phyloP scores from a whole-genome alignment of 1,140 invertebrate species.

The Drosophila asahinai region DNA sequence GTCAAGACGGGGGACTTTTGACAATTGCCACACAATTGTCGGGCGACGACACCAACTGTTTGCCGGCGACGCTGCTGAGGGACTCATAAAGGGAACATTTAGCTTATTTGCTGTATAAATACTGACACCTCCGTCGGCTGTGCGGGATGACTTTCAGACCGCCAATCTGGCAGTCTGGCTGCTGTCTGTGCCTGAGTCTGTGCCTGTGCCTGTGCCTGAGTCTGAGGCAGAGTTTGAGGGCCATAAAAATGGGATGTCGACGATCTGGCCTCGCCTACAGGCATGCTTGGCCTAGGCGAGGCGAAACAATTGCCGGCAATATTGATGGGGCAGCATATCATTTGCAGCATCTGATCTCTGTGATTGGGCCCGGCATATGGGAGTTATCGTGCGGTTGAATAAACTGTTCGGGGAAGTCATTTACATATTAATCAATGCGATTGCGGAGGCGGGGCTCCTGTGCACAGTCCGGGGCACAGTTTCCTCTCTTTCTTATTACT shows the following conservation, averaged over 20 bases:
- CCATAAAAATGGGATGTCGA: conserved; percentile 61
- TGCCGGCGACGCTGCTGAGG: conserved; percentile 45
- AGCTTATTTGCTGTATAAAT: conserved; percentile 82
- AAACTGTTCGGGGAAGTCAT: conserved; percentile 33
- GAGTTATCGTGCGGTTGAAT: conserved; percentile 29
- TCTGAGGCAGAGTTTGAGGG: conserved; percentile 11
- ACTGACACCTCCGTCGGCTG: conserved; percentile 68
- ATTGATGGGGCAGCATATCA: conserved; percentile 50
- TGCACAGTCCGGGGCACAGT: too few species aligned
- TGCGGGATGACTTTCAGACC: conserved; percentile 34
- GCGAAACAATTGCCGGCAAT: conserved; percentile 49
- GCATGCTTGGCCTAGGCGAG: conserved; percentile 34
- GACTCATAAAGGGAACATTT: conserved; percentile 79
- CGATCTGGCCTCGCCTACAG: conserved; percentile 47
- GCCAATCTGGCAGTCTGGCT: conserved; percentile 18
- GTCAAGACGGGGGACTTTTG: conserved; percentile 75
- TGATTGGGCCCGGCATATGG: conserved; percentile 49
- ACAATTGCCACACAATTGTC: conserved; percentile 82
- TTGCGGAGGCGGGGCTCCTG: neutral
- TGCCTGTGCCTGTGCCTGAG: neutral
- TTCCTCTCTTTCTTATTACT: conserved; percentile 4
- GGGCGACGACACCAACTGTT: conserved; percentile 45
- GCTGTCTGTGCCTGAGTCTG: conserved; percentile 10
- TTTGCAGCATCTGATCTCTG: conserved; percentile 41
- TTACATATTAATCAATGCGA: conserved; percentile 48